Evolutionary conservation across 2,888 invertebrate genomes (phyloP).

Genomic region (Hydrotaea diabolus): DNA sequence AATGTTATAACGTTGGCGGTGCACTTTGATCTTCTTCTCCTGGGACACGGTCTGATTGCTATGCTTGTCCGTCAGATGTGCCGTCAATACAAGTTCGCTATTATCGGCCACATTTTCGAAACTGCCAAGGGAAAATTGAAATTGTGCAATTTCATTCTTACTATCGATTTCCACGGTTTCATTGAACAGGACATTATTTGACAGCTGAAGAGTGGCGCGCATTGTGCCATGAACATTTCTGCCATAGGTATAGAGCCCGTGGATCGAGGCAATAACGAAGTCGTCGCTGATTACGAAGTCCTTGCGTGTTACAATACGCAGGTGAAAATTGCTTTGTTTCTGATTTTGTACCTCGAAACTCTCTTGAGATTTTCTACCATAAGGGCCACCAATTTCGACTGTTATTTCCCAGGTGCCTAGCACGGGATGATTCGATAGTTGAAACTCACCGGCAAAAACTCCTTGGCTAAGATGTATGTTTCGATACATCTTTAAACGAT

Average conservation of each 20-base stretch:
- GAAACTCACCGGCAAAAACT: constrained; percentile 88
- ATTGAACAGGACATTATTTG: no score
- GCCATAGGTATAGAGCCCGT: constrained; percentile 89
- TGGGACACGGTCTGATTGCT: constrained; percentile 91
- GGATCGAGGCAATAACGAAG: constrained; percentile 81
- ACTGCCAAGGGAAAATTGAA: not conserved
- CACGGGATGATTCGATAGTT: constrained; percentile 90
- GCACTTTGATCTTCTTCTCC: constrained; percentile 80
- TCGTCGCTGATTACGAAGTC: constrained; percentile 86
- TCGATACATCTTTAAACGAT: constrained; percentile 91
- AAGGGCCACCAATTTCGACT: constrained; percentile 82
- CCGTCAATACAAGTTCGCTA: constrained; percentile 83
- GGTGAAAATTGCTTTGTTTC: constrained; percentile 93
- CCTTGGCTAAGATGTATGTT: constrained; percentile 86
- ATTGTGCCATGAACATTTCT: constrained; percentile 93
- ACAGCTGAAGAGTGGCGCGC: constrained; percentile 78
- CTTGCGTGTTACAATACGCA: constrained; percentile 88
- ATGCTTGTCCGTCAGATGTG: constrained; percentile 92
- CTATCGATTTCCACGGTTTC: not conserved
- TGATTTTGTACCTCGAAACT: constrained; percentile 89
- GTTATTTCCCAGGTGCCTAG: constrained; percentile 94
- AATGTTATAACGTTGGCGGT: constrained; percentile 19
- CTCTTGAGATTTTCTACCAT: constrained; percentile 61
- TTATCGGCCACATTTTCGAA: constrained; percentile 56
- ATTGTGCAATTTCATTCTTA: not conserved